These are phyloP conservation scores for Chaetogeoica ovagalla DNA, from an alignment of 2,888 invertebrate species.

Conservation along the genomic window DNA sequence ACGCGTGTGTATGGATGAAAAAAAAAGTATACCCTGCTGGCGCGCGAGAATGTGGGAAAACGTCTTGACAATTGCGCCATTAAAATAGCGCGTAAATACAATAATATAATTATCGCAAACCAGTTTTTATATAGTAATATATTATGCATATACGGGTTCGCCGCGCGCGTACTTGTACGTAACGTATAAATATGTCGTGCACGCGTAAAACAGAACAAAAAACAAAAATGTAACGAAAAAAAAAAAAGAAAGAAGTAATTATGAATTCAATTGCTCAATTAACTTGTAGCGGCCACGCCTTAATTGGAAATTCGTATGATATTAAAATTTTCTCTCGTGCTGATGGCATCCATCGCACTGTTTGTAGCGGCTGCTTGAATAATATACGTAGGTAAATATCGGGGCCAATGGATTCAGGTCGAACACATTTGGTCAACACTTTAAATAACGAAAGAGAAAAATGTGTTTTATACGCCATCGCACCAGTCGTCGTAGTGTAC, in stretches of 20 bases:
- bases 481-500: too few relatives aligned
- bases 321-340: too few relatives aligned
- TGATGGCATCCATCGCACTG: too few relatives aligned
- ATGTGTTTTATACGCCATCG: too few relatives aligned
- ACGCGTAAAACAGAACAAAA: neutral
- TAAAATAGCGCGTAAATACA: conserved; percentile 43
- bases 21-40: neutral
- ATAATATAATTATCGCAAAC: conserved; percentile 19
- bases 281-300: neutral
- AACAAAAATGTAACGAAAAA: neutral
- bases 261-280: conserved; percentile 37
- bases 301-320: conserved; percentile 6
- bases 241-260: neutral
- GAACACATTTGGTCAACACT: too few relatives aligned
- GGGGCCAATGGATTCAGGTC: too few relatives aligned
- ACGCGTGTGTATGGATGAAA: neutral
- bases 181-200: too few relatives aligned
- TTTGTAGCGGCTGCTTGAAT: too few relatives aligned
- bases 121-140: neutral
- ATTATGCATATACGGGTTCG: neutral
- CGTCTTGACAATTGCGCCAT: conserved; percentile 33
- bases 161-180: too few relatives aligned
- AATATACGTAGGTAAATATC: too few relatives aligned
- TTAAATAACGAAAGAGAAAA: too few relatives aligned
- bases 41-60: conserved; percentile 35